These are phyloP conservation scores for Cryptotermes secundus DNA, from an alignment of 1,140 invertebrate species.

Conservation along the genomic window DNA sequence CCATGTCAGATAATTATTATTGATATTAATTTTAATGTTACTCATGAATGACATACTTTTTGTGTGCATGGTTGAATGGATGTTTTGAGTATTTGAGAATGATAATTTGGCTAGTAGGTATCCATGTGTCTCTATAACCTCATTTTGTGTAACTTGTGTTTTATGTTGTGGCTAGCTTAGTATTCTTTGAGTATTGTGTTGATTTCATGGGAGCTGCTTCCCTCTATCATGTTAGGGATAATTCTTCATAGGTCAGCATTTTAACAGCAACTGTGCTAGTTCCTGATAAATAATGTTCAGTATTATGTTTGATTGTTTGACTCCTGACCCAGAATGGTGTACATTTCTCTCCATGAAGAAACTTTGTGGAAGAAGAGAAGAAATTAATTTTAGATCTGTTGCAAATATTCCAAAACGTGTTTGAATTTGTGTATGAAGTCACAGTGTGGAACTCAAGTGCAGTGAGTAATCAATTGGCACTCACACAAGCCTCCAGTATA, in stretches of 20 bases:
- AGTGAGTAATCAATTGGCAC: not conserved
- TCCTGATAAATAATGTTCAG: not conserved
- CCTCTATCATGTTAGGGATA: not conserved
- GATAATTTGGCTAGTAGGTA: conserved; percentile 28
- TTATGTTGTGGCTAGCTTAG: conserved; percentile 25
- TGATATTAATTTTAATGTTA: not conserved
- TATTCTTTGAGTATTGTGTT: conserved; percentile 10
- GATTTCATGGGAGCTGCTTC: not conserved
- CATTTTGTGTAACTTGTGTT: conserved; percentile 30
- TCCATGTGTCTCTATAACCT: conserved; percentile 25
- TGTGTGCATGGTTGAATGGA: conserved; percentile 22
- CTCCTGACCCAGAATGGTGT: not conserved
- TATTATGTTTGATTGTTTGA: conserved; percentile 7
- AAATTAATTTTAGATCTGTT: conserved; percentile 7
- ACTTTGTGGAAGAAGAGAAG: not conserved
- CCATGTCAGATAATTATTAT: conserved; percentile 15
- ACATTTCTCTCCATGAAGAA: not conserved
- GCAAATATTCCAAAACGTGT: conserved; percentile 7
- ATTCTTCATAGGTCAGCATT: not conserved
- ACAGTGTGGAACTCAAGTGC: not conserved
- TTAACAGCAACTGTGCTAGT: not conserved
- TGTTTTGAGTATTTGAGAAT: conserved; percentile 25
- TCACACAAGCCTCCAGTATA: conserved; percentile 10
- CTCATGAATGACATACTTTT: conserved; percentile 1
- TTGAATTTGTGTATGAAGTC: conserved; percentile 1